A percentile compares a stretch with the other conserved stretches of the same genome.
Evolutionary conservation across 2,797 vertebrate species (phyloP).

Genomic region (Knipowitschia caucasica): DNA sequence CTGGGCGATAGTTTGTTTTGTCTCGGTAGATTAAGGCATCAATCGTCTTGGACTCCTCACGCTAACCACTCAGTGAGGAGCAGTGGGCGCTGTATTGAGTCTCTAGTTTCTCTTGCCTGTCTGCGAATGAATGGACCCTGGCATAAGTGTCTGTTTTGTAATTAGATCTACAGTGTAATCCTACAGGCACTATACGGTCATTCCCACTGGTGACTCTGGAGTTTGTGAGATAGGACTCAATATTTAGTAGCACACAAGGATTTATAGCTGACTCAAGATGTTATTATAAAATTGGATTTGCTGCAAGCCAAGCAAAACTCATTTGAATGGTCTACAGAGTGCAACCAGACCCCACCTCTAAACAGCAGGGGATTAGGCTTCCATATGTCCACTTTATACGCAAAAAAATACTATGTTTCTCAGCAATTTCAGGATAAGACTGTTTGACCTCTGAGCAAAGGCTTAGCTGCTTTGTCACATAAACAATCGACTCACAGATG

Average conservation of each 20-base stretch:
- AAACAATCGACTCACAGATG: neutral
- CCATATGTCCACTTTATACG: neutral
- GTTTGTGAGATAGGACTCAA: neutral
- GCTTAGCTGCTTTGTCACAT: neutral
- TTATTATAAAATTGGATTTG: neutral
- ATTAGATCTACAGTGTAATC: conserved; percentile 49
- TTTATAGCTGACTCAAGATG: neutral
- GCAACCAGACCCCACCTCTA: no score
- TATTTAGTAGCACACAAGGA: neutral
- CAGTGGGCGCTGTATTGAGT: conserved; percentile 25
- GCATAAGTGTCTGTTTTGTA: conserved; percentile 38
- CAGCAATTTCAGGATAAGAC: neutral
- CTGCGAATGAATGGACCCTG: conserved; percentile 21
- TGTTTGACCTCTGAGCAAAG: neutral
- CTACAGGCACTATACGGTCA: conserved; percentile 19
- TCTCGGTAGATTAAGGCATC: conserved; percentile 16
- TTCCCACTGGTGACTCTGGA: neutral
- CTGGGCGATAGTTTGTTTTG: neutral
- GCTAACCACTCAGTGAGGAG: conserved; percentile 34
- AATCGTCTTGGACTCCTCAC: conserved; percentile 15
- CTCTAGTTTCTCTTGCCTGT: conserved; percentile 30
- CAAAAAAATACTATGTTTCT: neutral
- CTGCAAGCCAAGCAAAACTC: neutral
- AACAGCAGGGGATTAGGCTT: neutral
- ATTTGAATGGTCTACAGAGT: neutral